Evolutionary conservation across 2,888 invertebrate genomes (phyloP).

Genomic region (Euclidia mi): DNA sequence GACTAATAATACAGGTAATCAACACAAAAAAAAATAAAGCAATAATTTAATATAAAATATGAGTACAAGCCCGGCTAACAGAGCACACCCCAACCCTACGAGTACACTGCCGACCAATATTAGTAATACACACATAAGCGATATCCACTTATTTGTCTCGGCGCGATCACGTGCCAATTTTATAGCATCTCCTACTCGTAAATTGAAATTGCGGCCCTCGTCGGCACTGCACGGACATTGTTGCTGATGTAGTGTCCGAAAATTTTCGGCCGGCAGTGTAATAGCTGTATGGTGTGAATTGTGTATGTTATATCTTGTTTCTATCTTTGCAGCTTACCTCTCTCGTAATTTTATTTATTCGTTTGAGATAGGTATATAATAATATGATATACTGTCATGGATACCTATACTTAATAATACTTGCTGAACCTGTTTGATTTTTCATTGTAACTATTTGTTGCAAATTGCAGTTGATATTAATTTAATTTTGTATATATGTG

Average conservation of each 20-base stretch:
- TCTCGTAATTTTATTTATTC: no score
- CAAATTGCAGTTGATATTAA: no score
- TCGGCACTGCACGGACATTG: slow-evolving; percentile 67
- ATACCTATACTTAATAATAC: no score
- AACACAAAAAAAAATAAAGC: not conserved
- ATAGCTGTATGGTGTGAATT: slow-evolving; percentile 30
- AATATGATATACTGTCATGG: no score
- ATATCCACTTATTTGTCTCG: slow-evolving; percentile 82
- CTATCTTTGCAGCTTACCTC: no score
- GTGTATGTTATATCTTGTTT: slow-evolving; percentile 17
- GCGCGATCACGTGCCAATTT: slow-evolving; percentile 86
- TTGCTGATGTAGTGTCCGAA: slow-evolving; percentile 72
- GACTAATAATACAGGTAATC: no score
- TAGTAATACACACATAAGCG: slow-evolving; percentile 76
- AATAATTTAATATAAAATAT: not conserved
- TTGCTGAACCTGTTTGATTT: no score
- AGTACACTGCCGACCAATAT: slow-evolving; percentile 57
- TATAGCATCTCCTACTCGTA: slow-evolving; percentile 84
- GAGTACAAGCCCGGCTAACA: not conserved
- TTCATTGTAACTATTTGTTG: no score
- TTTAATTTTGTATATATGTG: no score
- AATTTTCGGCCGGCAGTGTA: slow-evolving; percentile 51
- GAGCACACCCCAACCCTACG: slow-evolving; percentile 33
- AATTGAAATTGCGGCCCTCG: slow-evolving; percentile 84
- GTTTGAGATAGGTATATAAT: no score